Evolutionary conservation across 2,113 vertebrate genomes (phyloP), one percentile per base, ranked within the genome.

Genomic region (Amphilophus citrinellus): DNA sequence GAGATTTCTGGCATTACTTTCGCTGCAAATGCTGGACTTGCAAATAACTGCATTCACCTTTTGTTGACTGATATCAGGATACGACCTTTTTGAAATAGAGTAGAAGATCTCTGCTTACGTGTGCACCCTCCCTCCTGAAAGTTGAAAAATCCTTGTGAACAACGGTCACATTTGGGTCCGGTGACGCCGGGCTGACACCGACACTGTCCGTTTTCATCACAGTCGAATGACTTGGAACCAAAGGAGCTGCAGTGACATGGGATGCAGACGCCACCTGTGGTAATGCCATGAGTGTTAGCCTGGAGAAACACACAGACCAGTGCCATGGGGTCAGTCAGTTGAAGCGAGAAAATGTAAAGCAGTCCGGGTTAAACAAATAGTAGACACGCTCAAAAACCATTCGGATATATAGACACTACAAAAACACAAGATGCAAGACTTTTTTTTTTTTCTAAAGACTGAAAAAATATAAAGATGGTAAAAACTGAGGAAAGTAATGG

Each of bases 241-340:
- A 98, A 99, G 0, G 98, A 99, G 93, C 98, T 99, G 86, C 98
- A 99, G 91, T 98, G 97, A 88, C 98, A 99, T 0, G 98, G 98
- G 63, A 97, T 68, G 35, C 98, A 99, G 15, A 95, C 95, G 15
- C 96, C 96, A 14, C 93, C 92, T 0, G 94, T 96, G 44, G 96
- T 93, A 3, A 99, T 76, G 80, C 97, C 97, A 6, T 98, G 97
- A 14, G 96, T 98, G 92, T 94, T 93, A 79, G 96, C 85, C 98
- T 99, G 94, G 27, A 84, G 90, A 58, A 79, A 95, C 62, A 89
- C 22, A 62, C 20, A 87, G 18, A 82, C 60, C 83, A 13, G 22
- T 24, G 18, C 24, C 32, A 24, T 56, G 35, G 15, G 17, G n/a
- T 24, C 32, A 73, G 14, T 62, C 27, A 80, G 60, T 3, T 17